Conservation (phyloP, 2,797 vertebrate species). For the Halcyon leucocephala region DNA sequence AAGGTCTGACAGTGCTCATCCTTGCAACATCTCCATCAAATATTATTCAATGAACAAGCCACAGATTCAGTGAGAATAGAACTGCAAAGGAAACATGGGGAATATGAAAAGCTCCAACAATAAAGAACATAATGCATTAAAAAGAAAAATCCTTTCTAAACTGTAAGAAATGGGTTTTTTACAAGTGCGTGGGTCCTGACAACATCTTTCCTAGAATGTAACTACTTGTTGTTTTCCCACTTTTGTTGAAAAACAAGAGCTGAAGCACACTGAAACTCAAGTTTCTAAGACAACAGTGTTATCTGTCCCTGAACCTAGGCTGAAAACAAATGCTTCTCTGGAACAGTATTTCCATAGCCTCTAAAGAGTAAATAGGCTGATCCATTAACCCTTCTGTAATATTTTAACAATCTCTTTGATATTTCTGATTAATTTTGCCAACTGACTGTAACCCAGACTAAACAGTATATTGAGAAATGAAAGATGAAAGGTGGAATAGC, state of each 20-base stretch:
- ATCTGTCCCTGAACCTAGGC: not conserved
- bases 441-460: not conserved
- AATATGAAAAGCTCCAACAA: not conserved
- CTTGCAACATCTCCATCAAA: not conserved
- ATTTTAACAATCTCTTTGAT: not conserved
- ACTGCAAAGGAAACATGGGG: not conserved
- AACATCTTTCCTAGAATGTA: not conserved
- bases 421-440: not conserved
- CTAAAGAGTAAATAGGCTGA: not conserved
- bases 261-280: not conserved
- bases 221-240: not conserved
- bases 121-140: not conserved
- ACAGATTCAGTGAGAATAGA: not conserved
- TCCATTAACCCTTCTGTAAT: not conserved
- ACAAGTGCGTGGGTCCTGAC: not conserved
- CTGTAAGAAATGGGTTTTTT: not conserved
- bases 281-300: not conserved
- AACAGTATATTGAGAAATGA: not conserved
- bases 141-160: not conserved
- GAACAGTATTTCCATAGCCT: not conserved
- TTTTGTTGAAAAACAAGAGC: not conserved
- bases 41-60: not conserved
- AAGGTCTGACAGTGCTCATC: not conserved
- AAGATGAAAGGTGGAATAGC: not conserved
- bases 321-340: not conserved